Evolutionary conservation across 2,797 vertebrate genomes (phyloP), one percentile per base, ranked within the genome.

Genomic region (Gouania willdenowi): DNA sequence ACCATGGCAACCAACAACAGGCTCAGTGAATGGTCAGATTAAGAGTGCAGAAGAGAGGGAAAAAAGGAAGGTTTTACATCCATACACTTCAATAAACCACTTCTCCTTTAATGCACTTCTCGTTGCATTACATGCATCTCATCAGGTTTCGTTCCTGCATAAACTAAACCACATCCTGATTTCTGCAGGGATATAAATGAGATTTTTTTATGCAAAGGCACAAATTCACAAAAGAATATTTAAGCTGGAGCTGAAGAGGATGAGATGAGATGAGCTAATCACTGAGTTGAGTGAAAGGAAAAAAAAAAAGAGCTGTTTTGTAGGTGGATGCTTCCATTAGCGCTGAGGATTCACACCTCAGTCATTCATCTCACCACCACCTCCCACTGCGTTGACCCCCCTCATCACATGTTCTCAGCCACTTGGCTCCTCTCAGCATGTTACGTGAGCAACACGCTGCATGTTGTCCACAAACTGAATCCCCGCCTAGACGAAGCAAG

Each of bases 1-100:
- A 86, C 88, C 87, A 88, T 40, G 86, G 87, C 81, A 89, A 90
- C 88, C 26, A 71, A 83, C 81, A 87, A 87, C 81, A 80, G 76
- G 63, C 49, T 17, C 65, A 68, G 53, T 76, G 62, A 83, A 85
- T 65, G 77, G 77, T 85, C 77, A 77, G 80, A 87, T 88, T 84
- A 86, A 54, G n/a, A n/a, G 52, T 33, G 39, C 36, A 52, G 66
- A 71, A 67, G 65, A 80, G 71, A 76, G 69, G n/a, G n/a, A n/a
- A n/a, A 75, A 75, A 74, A 36, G 56, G 63, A 65, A 69, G 23
- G 66, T 69, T 69, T 54, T 38, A 41, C 60, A 48, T 45, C 5
- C 28, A 57, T 11, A 24, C 26, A 26, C 8, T 28, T 25, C 36
- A 42, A 27, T 15, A 7, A 42, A 34, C 23, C 4, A 0, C 37